These are phyloP conservation scores for Cantharis flavilabris DNA, from an alignment of 2,888 invertebrate species.

Conservation along the genomic window DNA sequence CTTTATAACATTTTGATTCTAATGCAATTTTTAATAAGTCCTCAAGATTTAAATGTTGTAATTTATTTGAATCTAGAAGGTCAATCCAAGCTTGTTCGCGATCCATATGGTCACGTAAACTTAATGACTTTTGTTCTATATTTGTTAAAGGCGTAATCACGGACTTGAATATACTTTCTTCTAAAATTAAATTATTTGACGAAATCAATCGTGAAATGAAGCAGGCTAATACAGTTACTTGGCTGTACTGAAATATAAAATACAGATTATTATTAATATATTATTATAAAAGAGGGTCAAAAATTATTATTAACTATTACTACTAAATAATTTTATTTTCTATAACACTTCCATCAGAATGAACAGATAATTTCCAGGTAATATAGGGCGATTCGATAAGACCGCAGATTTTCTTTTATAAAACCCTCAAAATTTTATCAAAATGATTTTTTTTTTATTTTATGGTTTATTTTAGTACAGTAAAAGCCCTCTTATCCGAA, in stretches of 20 bases:
- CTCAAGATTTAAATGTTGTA: constrained; percentile 62
- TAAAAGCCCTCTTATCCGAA: too few species aligned
- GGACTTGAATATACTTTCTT: constrained; percentile 60
- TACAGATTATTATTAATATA: constrained; percentile 20
- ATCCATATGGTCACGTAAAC: constrained; percentile 63
- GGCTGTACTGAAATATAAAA: constrained; percentile 57
- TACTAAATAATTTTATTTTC: too few species aligned
- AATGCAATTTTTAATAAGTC: constrained; percentile 66
- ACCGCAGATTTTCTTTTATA: too few species aligned
- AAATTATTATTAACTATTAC: too few species aligned
- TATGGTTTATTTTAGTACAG: too few species aligned
- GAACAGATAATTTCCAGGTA: too few species aligned
- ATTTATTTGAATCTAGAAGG: constrained; percentile 65
- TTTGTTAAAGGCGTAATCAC: constrained; percentile 59
- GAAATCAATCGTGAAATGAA: constrained; percentile 51
- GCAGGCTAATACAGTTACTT: constrained; percentile 55
- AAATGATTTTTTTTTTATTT: too few species aligned
- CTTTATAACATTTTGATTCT: constrained; percentile 70
- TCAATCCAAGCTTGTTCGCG: constrained; percentile 76
- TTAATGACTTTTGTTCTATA: constrained; percentile 42
- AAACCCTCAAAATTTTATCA: too few species aligned
- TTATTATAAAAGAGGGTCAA: not conserved
- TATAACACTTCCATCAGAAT: too few species aligned
- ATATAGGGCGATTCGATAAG: too few species aligned
- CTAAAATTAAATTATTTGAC: constrained; percentile 49